These are phyloP conservation scores for Phocoena sinus DNA, from an alignment of 2,113 vertebrate species.

Conservation along the genomic window DNA sequence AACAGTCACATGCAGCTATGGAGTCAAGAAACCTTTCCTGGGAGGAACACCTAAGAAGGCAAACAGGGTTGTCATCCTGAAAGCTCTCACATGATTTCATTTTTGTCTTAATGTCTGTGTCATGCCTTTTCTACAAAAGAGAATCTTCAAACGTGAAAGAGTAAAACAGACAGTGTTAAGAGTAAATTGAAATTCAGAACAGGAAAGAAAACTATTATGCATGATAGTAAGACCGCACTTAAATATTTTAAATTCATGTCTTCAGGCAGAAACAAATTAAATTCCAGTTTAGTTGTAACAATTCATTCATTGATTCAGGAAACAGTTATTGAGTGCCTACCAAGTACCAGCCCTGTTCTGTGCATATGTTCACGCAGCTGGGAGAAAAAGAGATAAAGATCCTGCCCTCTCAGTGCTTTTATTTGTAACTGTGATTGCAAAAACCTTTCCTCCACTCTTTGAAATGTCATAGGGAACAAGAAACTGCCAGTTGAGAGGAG, in stretches of 20 bases:
- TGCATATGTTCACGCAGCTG: neutral
- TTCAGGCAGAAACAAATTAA: slow-evolving; percentile 33
- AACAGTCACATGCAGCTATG: neutral
- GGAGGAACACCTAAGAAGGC: neutral
- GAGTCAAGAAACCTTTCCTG: neutral
- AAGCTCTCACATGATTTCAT: neutral
- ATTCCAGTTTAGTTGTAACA: neutral
- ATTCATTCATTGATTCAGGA: slow-evolving; percentile 25
- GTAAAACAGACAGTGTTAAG: neutral
- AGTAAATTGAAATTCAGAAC: slow-evolving; percentile 29
- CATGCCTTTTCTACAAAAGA: neutral
- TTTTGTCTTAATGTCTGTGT: neutral
- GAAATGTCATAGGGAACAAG: neutral
- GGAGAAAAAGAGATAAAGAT: neutral
- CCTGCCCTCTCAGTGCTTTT: neutral
- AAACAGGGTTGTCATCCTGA: neutral
- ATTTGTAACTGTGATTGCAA: neutral
- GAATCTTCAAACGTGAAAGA: neutral
- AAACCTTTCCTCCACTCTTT: neutral
- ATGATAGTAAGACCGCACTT: neutral
- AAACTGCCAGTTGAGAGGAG: neutral
- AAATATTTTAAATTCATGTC: slow-evolving; percentile 32
- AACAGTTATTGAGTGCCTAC: neutral
- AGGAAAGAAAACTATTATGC: neutral
- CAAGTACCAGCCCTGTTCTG: neutral